These are phyloP conservation scores for Druon quercuslanigerum DNA, from an alignment of 1,140 invertebrate genomes.

Conservation along the genomic window DNA sequence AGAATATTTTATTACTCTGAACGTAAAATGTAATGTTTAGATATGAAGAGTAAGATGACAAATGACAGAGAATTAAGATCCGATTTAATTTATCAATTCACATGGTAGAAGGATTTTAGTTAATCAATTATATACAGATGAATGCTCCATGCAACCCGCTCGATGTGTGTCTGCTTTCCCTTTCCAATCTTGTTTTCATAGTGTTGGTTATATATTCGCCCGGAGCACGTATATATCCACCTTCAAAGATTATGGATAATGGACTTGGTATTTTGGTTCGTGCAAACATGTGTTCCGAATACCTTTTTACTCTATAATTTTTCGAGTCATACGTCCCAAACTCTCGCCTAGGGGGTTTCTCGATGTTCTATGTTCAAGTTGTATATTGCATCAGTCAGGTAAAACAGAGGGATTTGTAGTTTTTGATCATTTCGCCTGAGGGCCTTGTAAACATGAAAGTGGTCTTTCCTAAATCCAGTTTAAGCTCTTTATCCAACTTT, in stretches of 20 bases:
- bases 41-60: neutral
- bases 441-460: slow-evolving; percentile 10
- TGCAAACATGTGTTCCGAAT: slow-evolving; percentile 59
- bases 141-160: too few species aligned
- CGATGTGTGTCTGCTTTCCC: neutral
- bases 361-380: slow-evolving; percentile 41
- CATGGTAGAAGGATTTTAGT: neutral
- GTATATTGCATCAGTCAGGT: slow-evolving; percentile 46
- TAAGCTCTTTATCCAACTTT: neutral
- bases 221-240: slow-evolving; percentile 13
- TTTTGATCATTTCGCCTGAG: slow-evolving; percentile 29
- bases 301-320: slow-evolving; percentile 60
- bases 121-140: neutral
- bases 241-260: slow-evolving; percentile 60
- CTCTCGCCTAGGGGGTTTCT: slow-evolving; percentile 36
- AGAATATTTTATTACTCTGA: too few species aligned
- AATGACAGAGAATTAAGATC: neutral
- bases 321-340: slow-evolving; percentile 48
- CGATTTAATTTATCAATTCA: slow-evolving; percentile 33
- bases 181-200: neutral
- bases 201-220: slow-evolving; percentile 34
- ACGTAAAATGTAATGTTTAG: neutral
- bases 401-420: neutral
- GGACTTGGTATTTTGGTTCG: slow-evolving; percentile 61
- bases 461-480: neutral